Conservation (phyloP, 1,140 invertebrate species). For the Caerostris extrusa region DNA sequence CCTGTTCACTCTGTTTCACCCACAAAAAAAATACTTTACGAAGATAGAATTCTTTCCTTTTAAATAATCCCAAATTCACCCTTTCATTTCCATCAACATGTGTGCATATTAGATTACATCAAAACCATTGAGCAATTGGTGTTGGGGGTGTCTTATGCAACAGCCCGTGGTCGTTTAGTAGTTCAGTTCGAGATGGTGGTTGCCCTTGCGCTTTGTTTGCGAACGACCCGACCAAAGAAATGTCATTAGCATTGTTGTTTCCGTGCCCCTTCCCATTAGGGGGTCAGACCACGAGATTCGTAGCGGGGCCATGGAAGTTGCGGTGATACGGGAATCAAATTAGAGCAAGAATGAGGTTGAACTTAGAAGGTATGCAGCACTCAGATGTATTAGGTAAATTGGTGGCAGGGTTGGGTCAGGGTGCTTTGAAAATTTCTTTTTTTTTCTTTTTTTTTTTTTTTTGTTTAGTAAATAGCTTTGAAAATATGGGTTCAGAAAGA, state of each 20-base stretch:
- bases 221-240: background rate
- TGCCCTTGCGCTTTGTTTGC: background rate
- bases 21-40: too few relatives aligned
- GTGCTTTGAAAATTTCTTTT: too few relatives aligned
- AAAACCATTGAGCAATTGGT: background rate
- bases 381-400: too few relatives aligned
- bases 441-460: too few relatives aligned
- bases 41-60: too few relatives aligned
- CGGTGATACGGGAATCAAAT: background rate
- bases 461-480: too few relatives aligned
- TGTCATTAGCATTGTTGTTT: constrained; percentile 1
- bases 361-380: background rate
- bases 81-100: too few relatives aligned
- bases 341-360: background rate
- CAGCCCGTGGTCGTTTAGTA: background rate
- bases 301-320: background rate
- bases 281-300: background rate
- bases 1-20: too few relatives aligned
- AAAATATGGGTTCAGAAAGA: too few relatives aligned
- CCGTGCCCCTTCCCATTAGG: constrained; percentile 3
- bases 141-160: background rate
- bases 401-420: too few relatives aligned
- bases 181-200: background rate
- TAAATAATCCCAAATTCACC: too few relatives aligned
- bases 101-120: background rate